These are phyloP conservation scores for Salminus brasiliensis DNA, from an alignment of 2,113 vertebrate species.

Conservation along the genomic window DNA sequence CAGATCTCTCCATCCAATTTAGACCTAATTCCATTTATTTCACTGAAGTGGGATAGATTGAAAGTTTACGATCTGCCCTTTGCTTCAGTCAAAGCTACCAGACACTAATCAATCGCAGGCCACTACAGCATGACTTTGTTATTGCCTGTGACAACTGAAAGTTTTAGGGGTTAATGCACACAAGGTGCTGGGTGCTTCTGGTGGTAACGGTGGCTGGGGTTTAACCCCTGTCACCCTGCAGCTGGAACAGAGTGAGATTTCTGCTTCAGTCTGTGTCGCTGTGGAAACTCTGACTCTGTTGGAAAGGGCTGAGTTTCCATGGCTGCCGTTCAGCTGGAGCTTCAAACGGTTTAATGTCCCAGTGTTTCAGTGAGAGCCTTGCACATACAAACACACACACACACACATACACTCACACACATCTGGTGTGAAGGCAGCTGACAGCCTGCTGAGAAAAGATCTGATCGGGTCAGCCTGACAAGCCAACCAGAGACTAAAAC, in stretches of 20 bases:
- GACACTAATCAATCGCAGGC: too few species aligned
- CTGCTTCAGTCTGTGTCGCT: not conserved
- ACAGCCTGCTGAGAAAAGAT: not conserved
- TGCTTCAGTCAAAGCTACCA: too few species aligned
- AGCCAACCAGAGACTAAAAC: not conserved
- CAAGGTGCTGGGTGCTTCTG: too few species aligned
- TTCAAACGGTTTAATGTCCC: not conserved
- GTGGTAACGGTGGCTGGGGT: too few species aligned
- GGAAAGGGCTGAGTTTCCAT: constrained; percentile 36
- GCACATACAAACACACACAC: not conserved
- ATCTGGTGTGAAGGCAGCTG: not conserved
- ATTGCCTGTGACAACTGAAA: too few species aligned
- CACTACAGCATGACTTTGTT: too few species aligned
- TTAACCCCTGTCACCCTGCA: too few species aligned
- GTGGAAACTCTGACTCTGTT: constrained; percentile 45
- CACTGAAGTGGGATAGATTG: too few species aligned
- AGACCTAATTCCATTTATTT: too few species aligned
- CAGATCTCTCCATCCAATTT: too few species aligned
- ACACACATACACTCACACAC: not conserved
- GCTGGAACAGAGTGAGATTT: not conserved
- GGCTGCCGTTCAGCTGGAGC: constrained; percentile 31
- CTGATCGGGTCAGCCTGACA: not conserved
- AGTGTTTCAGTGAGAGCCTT: not conserved
- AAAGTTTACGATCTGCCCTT: too few species aligned
- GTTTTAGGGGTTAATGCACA: too few species aligned